Percentiles rank a stretch among this genome's conserved stretches.
Evolutionary conservation across 2,113 vertebrate genomes (phyloP).

Genomic region (Oreotrochilus melanogaster): DNA sequence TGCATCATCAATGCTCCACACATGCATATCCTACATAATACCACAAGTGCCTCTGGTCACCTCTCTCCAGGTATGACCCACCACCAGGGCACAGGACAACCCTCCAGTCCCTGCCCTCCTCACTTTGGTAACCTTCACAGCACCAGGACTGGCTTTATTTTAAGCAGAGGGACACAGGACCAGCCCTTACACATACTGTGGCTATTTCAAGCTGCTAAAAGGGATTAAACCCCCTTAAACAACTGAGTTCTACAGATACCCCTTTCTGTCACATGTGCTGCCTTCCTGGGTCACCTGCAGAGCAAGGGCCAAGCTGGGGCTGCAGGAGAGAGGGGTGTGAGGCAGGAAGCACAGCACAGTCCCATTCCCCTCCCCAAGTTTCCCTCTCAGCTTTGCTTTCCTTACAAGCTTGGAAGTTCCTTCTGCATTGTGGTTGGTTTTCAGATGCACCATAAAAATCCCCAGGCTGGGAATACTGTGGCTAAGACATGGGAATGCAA

Average conservation of each 20-base stretch:
- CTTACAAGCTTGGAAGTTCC: not conserved
- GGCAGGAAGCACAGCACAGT: not conserved
- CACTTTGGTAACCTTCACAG: too few relatives aligned
- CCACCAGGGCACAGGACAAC: not conserved
- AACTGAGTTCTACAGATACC: not conserved
- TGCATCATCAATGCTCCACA: accelerated
- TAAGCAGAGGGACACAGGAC: not conserved
- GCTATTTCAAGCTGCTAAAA: not conserved
- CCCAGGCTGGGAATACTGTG: not conserved
- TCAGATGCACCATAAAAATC: conserved; percentile 11
- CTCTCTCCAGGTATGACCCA: not conserved
- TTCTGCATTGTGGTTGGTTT: conserved; percentile 3
- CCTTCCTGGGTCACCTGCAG: not conserved
- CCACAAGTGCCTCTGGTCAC: not conserved
- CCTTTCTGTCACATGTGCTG: accelerated
- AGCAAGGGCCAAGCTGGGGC: not conserved
- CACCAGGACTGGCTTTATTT: not conserved
- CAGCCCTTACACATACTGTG: not conserved
- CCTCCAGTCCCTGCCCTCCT: not conserved
- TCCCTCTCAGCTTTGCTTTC: not conserved
- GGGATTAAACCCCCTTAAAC: not conserved
- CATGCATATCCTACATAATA: not conserved
- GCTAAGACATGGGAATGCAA: conserved; percentile 41
- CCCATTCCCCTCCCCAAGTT: not conserved
- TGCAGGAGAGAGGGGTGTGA: not conserved